Evolutionary conservation across 2,797 vertebrate genomes (phyloP).

Genomic region (Rhabdophis nuchalis): DNA sequence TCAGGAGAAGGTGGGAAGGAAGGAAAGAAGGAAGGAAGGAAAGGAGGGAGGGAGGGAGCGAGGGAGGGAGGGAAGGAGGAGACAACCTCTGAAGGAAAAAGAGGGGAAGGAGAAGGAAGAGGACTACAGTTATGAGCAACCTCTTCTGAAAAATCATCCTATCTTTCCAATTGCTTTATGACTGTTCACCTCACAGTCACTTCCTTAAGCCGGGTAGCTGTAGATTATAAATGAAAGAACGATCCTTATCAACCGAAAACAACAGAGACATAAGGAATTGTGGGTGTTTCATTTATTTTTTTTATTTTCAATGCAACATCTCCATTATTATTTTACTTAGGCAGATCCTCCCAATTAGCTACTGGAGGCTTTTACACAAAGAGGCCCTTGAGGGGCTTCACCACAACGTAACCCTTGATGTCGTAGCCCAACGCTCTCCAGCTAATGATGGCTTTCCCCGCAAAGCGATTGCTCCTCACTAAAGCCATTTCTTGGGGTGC

Average conservation of each 20-base stretch:
- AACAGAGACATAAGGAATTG: background rate
- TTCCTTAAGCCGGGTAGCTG: background rate
- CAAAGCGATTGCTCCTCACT: background rate
- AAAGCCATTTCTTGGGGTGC: slow-evolving; percentile 42
- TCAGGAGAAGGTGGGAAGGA: too few relatives aligned
- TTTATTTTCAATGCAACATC: background rate
- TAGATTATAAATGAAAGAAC: background rate
- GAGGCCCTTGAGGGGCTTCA: background rate
- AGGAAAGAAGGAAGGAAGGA: too few relatives aligned
- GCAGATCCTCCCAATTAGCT: background rate
- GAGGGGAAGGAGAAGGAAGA: background rate
- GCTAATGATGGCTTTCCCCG: slow-evolving; percentile 22
- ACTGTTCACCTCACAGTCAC: background rate
- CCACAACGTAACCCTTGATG: slow-evolving; percentile 10
- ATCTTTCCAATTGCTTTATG: background rate
- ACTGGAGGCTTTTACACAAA: fast-evolving
- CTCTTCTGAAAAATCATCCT: background rate
- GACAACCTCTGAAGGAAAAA: background rate
- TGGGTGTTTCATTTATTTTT: background rate
- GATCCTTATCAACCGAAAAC: fast-evolving
- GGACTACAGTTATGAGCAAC: background rate
- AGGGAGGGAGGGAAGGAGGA: background rate
- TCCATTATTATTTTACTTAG: background rate
- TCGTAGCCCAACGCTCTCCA: slow-evolving; percentile 25
- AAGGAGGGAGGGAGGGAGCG: too few relatives aligned